Conservation (phyloP, 2,797 vertebrate species). For the Xerus rutilus region DNA sequence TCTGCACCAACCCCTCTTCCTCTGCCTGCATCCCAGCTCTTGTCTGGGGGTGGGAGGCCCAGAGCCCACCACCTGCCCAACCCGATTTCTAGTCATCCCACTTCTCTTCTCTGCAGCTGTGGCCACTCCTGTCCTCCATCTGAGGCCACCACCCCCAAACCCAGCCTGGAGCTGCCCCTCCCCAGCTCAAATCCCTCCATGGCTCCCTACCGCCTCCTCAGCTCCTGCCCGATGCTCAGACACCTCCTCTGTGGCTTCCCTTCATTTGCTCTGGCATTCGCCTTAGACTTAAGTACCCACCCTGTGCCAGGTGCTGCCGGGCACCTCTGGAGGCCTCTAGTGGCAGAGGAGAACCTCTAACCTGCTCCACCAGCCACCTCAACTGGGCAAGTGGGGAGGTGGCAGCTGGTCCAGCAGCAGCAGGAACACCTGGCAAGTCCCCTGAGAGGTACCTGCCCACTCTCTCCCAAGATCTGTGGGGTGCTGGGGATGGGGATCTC, state of each 20-base stretch:
- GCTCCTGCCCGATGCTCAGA: no score
- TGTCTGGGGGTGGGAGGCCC: not conserved
- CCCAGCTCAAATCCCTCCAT: no score
- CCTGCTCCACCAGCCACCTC: not conserved
- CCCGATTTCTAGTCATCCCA: not conserved
- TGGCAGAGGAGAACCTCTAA: not conserved
- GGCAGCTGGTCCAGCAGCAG: not conserved
- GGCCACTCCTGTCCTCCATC: not conserved
- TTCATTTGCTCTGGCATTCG: not conserved
- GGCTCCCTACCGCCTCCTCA: not conserved
- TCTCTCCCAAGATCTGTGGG: not conserved
- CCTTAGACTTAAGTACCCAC: not conserved
- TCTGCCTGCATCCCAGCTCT: not conserved
- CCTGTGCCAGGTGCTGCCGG: no score
- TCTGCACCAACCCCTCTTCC: no score
- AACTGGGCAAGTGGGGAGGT: not conserved
- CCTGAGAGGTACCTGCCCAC: not conserved
- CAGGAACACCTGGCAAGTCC: not conserved
- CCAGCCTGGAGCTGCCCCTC: not conserved
- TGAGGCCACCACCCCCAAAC: not conserved
- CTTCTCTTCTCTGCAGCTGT: not conserved
- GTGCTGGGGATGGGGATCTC: no score
- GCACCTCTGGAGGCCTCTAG: not conserved
- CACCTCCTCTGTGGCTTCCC: not conserved
- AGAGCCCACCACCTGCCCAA: accelerated